Base-by-base conservation (phyloP, 2,113 vertebrate species). In the Tyrannus savana region DNA sequence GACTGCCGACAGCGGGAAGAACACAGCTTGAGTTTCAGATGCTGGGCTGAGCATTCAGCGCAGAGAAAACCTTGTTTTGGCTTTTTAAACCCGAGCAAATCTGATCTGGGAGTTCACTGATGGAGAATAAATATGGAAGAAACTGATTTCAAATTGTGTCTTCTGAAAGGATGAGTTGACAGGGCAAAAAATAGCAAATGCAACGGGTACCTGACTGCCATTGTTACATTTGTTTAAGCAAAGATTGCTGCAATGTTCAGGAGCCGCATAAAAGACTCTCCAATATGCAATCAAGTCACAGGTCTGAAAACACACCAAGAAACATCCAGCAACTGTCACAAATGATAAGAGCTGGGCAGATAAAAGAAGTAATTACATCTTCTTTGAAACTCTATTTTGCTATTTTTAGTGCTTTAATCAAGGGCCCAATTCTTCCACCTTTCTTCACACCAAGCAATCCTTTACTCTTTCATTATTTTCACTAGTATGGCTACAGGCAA, bases 191-290 rank as follows among this genome's bases (percentile, higher is more conserved):
- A 90, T 75, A 95, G 89, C 93, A 95, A 92, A 87, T 92, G 95
- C 95, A 95, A 72, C 92, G 72, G 84, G 92, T 92, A 92, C 80
- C 93, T 60, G 88, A 75, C 90, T 97, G 37, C 76, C 83, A 87
- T 94, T 96, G 95, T 96, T 97, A 90, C 69, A 95, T 95, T 97
- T 95, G 93, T 97, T 97, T 97, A 96, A 96, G 95, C 52, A 92
- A 92, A 95, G 77, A 95, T 95, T 95, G 95, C 93, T 62, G 91
- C 87, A 63, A 60, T 77, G 90, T 90, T 94, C 89, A 93, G 74
- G 82, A 82, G 89, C 78, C 0, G 6, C 74, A 84, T 84, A 95
- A 93, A 91, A 95, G 90, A 9, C 85, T 75, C 90, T 73, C 93
- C 82, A 92, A 96, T 90, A 83, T 42, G 91, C 95, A 95, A 92